phyloP scores from a whole-genome alignment of 2,113 vertebrate species.

The Cyphomyrus plagiostoma region DNA sequence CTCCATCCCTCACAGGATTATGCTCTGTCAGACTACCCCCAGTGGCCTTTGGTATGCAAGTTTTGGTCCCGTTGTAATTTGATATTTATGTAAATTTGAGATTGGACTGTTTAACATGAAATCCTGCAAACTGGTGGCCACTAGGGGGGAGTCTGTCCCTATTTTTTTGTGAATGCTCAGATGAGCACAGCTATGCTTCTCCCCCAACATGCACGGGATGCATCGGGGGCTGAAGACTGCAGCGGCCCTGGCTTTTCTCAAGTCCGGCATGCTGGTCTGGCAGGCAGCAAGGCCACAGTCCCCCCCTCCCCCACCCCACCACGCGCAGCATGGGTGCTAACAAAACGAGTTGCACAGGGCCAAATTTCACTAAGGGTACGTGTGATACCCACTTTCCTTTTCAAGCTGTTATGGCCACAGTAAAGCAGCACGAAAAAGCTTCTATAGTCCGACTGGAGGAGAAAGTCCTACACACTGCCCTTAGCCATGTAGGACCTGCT shows the following conservation, averaged over 20 bases:
- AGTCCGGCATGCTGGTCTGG: neutral
- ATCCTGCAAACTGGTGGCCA: neutral
- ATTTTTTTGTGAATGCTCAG: neutral
- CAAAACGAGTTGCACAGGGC: neutral
- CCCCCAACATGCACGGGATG: neutral
- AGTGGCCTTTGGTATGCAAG: neutral
- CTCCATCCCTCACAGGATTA: neutral
- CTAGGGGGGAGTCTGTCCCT: neutral
- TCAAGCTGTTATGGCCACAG: neutral
- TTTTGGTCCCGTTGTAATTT: neutral
- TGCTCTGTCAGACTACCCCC: neutral
- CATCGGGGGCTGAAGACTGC: neutral
- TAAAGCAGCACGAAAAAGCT: neutral
- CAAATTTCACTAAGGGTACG: neutral
- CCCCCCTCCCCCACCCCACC: neutral
- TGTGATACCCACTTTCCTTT: neutral
- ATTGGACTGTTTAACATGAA: neutral
- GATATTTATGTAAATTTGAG: neutral
- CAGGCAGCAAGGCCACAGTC: neutral
- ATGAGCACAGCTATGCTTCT: neutral
- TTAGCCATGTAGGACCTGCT: neutral
- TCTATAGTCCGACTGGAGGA: neutral
- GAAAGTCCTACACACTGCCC: neutral
- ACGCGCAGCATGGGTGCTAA: neutral
- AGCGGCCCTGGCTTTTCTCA: neutral